Conservation (phyloP, 2,797 vertebrate genomes). For the Onychomys leucogaster region DNA sequence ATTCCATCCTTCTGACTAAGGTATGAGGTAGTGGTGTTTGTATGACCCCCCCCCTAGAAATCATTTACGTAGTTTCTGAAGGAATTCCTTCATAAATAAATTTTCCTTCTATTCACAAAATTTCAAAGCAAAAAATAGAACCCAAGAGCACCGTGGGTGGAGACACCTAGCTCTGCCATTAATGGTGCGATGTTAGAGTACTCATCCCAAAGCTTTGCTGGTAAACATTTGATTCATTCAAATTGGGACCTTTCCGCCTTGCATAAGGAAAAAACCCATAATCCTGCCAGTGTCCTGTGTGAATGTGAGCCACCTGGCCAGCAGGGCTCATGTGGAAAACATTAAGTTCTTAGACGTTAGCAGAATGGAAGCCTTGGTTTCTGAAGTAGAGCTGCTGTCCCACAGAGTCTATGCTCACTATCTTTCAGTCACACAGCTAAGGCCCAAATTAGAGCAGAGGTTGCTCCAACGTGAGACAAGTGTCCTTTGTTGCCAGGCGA, state of each 20-base stretch:
- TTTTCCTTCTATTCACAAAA: not conserved
- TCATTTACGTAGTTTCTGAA: constrained; percentile 1
- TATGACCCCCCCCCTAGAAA: not conserved
- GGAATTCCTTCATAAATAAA: not conserved
- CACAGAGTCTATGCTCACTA: not conserved
- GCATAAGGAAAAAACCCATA: not conserved
- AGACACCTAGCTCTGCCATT: not conserved
- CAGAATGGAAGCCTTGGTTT: not conserved
- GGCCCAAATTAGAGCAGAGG: constrained; percentile 10
- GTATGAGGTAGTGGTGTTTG: not conserved
- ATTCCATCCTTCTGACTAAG: not conserved
- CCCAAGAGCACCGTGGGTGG: not conserved
- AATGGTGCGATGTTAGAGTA: not conserved
- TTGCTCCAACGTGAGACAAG: not conserved
- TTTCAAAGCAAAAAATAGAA: constrained; percentile 51
- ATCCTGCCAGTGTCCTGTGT: not conserved
- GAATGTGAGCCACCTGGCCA: not conserved
- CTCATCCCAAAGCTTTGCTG: not conserved
- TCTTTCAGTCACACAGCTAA: not conserved
- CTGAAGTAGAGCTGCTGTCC: not conserved
- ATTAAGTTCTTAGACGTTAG: not conserved
- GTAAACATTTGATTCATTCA: not conserved
- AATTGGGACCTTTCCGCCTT: not conserved
- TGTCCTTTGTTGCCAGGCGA: constrained; percentile 29
- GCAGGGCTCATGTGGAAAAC: constrained; percentile 6